These are phyloP conservation scores for Neolamprologus hecqui DNA, from an alignment of 2,113 vertebrate species.

Conservation along the genomic window DNA sequence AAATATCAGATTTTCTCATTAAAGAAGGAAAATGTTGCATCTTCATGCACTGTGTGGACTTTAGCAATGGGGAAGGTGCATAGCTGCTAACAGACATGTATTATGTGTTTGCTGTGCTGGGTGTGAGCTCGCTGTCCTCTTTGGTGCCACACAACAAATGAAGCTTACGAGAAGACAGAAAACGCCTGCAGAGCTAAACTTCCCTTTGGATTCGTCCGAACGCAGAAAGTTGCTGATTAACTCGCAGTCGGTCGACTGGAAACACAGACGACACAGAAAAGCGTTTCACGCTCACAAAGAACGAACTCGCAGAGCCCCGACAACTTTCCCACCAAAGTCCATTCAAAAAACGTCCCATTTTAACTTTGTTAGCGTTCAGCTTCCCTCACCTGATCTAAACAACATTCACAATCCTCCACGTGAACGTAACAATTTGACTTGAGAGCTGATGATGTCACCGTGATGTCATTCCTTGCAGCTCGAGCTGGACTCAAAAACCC, in stretches of 20 bases:
- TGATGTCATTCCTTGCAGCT: slow-evolving; percentile 28
- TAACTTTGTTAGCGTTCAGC: not conserved
- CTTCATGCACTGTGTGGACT: not conserved
- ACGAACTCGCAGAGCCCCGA: not conserved
- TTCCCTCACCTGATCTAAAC: not conserved
- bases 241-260: not conserved
- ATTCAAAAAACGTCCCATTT: not conserved
- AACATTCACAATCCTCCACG: not conserved
- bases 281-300: not conserved
- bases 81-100: no score
- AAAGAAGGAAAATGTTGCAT: not conserved
- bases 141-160: not conserved
- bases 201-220: not conserved
- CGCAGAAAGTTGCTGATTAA: slow-evolving; percentile 1
- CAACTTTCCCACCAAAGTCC: not conserved
- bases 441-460: slow-evolving; percentile 5
- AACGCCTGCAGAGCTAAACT: not conserved
- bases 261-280: not conserved
- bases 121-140: not conserved
- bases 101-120: not conserved
- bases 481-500: not conserved
- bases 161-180: not conserved
- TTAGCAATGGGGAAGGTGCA: not conserved
- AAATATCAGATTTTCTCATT: not conserved
- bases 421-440: not conserved